Evolutionary conservation across 1,140 invertebrate genomes (phyloP), one percentile per base, ranked within the genome.

Genomic region (Drosophila kikkawai): DNA sequence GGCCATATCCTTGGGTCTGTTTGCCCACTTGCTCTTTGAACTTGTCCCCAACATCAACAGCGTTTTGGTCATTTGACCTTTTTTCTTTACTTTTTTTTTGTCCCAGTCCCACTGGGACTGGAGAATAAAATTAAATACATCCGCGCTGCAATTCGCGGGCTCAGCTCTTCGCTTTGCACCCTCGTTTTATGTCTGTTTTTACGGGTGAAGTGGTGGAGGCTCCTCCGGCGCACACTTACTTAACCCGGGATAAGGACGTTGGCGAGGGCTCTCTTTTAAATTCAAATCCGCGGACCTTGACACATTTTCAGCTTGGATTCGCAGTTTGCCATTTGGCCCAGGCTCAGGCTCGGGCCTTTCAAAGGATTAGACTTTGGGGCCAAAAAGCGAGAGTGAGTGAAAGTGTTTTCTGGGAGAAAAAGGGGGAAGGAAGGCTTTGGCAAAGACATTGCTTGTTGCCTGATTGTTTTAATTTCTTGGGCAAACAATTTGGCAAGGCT

Each of bases 261-360:
- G 34, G 53, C 59, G 34, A 65, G 64, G 45, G 50, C 74, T 57
- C 51, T 41, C 64, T 69, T 58, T 41, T 64, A 79, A 61, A 87
- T 82, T 82, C 79, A 86, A 87, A 87, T 86, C 76, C 76, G 75
- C 56, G 51, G 74, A 88, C 84, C 84, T 88, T 88, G 84, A 88
- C 84, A 88, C 81, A 88, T 90, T 87, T 87, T 45, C 58, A 71
- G 64, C 66, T 82, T 80, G 71, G 70, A 64, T 75, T 69, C 45
- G 69, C 64, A 64, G 32, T 78, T 60, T 69, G 55, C 77, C 58
- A 51, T 80, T 79, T 63, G 22, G 47, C 47, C 22, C 47, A 29
- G 47, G 42, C 32, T 50, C 50, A 48, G 42, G n/a, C 42, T 29
- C 26, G 9, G n/a, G 65, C 55, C 58, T 79, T 78, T 78, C 47